Evolutionary conservation across 1,140 invertebrate genomes (phyloP).

Genomic region (Apis mellifera): Amel_HAv3.1 CM009945.2:7385001-7385500

Average conservation of each 20-base stretch:
- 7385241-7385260: no score
- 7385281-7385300: not conserved
- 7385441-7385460: not conserved
- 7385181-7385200: not conserved
- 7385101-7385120: constrained; percentile 56
- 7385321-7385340: not conserved
- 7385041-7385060: constrained; percentile 9
- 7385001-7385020: not conserved
- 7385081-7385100: constrained; percentile 54
- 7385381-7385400: not conserved
- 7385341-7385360: not conserved
- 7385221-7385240: not conserved
- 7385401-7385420: not conserved
- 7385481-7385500: no score
- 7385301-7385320: not conserved
- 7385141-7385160: not conserved
- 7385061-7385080: constrained; percentile 3
- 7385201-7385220: no score
- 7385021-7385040: not conserved
- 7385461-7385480: no score
- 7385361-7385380: not conserved
- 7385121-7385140: constrained; percentile 20
- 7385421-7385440: not conserved
- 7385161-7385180: constrained; percentile 44
- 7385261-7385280: no score